Evolutionary conservation across 2,113 vertebrate genomes (phyloP).

Genomic region (Thomomys bottae): DNA sequence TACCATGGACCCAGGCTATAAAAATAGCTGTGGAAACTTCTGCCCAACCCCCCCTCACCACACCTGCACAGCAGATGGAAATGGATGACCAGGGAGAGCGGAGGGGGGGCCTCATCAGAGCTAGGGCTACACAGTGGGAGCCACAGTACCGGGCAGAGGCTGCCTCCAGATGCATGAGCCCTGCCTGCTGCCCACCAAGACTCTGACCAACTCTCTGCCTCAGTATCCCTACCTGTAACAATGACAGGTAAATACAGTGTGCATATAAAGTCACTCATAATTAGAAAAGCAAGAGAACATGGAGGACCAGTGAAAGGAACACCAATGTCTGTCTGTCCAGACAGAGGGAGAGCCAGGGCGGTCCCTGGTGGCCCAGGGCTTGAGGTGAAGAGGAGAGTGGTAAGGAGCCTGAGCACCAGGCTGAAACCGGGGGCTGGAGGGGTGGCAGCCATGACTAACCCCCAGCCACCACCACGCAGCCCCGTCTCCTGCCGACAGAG

Average conservation of each 20-base stretch:
- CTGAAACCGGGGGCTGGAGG: too few relatives aligned
- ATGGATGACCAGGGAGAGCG: background rate
- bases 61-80: background rate
- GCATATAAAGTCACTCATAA: background rate
- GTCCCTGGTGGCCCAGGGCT: background rate
- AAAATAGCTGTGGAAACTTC: background rate
- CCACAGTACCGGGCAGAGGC: background rate
- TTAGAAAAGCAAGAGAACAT: too few relatives aligned
- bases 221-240: background rate
- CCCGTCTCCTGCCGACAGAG: background rate
- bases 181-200: fast-evolving
- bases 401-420: too few relatives aligned
- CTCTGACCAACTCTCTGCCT: background rate
- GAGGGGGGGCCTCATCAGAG: too few relatives aligned
- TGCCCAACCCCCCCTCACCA: background rate
- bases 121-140: too few relatives aligned
- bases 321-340: too few relatives aligned
- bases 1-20: background rate
- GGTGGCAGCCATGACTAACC: background rate
- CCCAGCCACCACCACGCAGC: fast-evolving
- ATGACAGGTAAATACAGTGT: fast-evolving
- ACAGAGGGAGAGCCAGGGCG: too few relatives aligned
- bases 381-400: background rate
- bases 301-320: too few relatives aligned
- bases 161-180: background rate